These are phyloP conservation scores for Phyllostomus discolor DNA, from an alignment of 2,113 vertebrate genomes.

Conservation along the genomic window DNA sequence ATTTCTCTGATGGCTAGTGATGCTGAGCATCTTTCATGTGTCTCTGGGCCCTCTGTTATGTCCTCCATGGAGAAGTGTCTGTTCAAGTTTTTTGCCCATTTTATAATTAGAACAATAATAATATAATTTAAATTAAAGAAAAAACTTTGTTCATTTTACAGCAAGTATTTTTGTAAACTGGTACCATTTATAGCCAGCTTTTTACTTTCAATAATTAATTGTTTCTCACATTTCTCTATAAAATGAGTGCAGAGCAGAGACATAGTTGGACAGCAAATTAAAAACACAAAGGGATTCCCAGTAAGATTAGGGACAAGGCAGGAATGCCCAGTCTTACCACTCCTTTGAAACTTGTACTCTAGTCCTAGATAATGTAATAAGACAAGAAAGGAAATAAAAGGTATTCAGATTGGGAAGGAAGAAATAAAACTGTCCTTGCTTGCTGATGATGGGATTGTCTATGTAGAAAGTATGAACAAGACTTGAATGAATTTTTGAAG, in stretches of 20 bases:
- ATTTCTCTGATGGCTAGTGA: too few species aligned
- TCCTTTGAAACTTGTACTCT: not conserved
- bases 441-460: not conserved
- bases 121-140: too few species aligned
- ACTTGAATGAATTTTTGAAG: not conserved
- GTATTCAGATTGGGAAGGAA: not conserved
- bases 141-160: not conserved
- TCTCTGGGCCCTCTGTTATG: too few species aligned
- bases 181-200: not conserved
- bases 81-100: too few species aligned
- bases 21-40: too few species aligned
- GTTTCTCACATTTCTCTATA: not conserved
- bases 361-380: not conserved
- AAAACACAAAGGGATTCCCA: not conserved
- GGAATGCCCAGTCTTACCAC: not conserved
- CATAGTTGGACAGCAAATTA: not conserved
- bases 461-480: not conserved
- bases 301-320: not conserved
- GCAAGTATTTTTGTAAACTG: not conserved
- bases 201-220: not conserved
- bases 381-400: not conserved
- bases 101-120: too few species aligned
- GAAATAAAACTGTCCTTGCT: not conserved
- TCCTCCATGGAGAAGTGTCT: too few species aligned
- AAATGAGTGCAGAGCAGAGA: not conserved